Conservation (phyloP, 2,888 invertebrate species). For the Neoascia interrupta region DNA sequence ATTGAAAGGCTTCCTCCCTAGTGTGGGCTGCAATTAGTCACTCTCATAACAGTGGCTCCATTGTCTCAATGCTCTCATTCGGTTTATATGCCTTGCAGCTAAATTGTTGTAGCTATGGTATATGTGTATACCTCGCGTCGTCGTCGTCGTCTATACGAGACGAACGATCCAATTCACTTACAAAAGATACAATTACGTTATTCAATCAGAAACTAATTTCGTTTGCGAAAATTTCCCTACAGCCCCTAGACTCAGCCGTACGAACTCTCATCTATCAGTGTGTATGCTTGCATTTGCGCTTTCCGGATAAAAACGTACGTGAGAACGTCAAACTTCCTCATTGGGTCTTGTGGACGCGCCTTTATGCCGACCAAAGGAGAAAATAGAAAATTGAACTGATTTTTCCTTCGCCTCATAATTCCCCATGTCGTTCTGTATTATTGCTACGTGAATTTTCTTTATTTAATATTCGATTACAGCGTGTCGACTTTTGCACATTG, state of each 20-base stretch:
- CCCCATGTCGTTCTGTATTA: neutral
- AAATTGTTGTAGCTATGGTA: no score
- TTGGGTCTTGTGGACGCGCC: slow-evolving; percentile 63
- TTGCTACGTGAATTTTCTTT: slow-evolving; percentile 19
- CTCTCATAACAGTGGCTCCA: slow-evolving; percentile 25
- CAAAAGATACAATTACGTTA: slow-evolving; percentile 63
- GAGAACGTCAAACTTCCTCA: slow-evolving; percentile 64
- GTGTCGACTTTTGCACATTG: slow-evolving; percentile 34
- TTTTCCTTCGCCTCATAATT: slow-evolving; percentile 17
- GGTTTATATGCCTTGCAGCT: neutral
- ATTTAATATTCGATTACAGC: slow-evolving; percentile 43
- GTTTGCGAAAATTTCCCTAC: slow-evolving; percentile 66
- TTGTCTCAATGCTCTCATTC: slow-evolving; percentile 5
- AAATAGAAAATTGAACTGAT: slow-evolving; percentile 47
- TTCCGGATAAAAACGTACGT: slow-evolving; percentile 59
- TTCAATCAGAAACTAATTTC: slow-evolving; percentile 64
- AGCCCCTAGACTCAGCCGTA: slow-evolving; percentile 55
- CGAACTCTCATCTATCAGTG: slow-evolving; percentile 27
- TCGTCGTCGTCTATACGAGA: slow-evolving; percentile 17
- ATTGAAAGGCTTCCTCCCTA: slow-evolving; percentile 13
- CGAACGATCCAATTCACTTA: slow-evolving; percentile 62
- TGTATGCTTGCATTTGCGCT: neutral
- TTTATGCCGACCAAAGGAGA: slow-evolving; percentile 10
- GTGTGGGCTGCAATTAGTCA: slow-evolving; percentile 39
- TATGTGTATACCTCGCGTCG: no score